Evolutionary conservation across 2,113 vertebrate species (phyloP), one percentile per base, ranked within the genome.

Genomic region (Saiga tatarica): DNA sequence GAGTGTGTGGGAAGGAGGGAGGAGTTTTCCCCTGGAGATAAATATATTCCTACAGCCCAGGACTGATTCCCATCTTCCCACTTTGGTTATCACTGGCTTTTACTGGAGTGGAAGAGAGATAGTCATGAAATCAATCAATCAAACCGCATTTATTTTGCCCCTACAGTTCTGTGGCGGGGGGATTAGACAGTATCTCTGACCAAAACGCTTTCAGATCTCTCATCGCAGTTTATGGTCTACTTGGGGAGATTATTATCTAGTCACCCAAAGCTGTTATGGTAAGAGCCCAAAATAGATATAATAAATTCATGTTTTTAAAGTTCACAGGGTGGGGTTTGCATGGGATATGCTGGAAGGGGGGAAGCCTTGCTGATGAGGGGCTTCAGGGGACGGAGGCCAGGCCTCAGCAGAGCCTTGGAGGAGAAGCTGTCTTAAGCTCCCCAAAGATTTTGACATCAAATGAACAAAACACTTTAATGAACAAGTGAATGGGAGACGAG

Each of bases 221-320:
- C n/a, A 83, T 86, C 17, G 7, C 12, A 52, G 45, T 90, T 89
- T 96, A 83, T 93, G 97, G 96, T 97, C 89, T 83, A 1, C 60
- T 60, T 91, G 94, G 86, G 91, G 60, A 97, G 96, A 98, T 97
- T 25, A 1, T 96, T 96, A 97, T 97, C 96, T 97, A 33, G 39
- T 89, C 39, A 74, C 87, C 36, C 55, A 86, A 96, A 50, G 82
- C 94, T 92, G 90, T 52, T 50, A 50, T 71, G 92, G 96, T 94
- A 95, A 97, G 15, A 82, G 16, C 64, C 91, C 62, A 19, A 84
- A 82, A 57, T 36, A 92, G 94, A 47, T 82, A 39, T 7, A 47
- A 82, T 64, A 78, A 94, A 52, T 74, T 64, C 71, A 13, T 12
- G 19, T 30, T 52, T 81, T 71, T 87, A 15, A 62, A 62, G 39